Percentiles rank a stretch among this genome's conserved stretches.
phyloP scores from a whole-genome alignment of 1,140 invertebrate genomes.

The Papilio machaon region DNA sequence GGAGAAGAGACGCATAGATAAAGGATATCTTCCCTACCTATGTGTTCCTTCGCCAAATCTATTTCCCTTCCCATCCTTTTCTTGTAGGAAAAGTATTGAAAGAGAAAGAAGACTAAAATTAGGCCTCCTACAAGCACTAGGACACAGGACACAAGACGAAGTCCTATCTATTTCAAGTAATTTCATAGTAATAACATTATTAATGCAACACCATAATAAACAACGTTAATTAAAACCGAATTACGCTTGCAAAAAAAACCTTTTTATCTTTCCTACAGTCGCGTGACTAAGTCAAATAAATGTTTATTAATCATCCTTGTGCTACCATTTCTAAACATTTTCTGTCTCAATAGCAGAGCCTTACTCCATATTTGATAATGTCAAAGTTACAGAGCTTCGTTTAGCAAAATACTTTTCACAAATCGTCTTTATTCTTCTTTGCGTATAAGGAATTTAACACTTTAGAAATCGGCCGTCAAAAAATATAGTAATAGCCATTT shows the following conservation, averaged over 20 bases:
- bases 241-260: constrained; percentile 10
- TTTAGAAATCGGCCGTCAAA: not conserved
- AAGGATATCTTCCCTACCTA: no score
- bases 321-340: constrained; percentile 9
- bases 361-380: constrained; percentile 3
- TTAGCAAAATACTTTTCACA: not conserved
- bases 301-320: not conserved
- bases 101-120: no score
- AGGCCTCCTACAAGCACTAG: not conserved
- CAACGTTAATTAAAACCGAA: constrained; percentile 1
- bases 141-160: not conserved
- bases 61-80: no score
- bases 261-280: not conserved
- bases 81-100: no score
- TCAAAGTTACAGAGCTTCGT: not conserved
- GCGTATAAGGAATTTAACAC: not conserved
- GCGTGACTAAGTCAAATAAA: constrained; percentile 21
- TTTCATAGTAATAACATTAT: not conserved
- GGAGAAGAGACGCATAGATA: no score
- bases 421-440: not conserved
- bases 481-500: constrained; percentile 11
- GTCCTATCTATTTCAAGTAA: not conserved
- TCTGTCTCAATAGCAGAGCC: not conserved
- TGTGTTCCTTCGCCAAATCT: no score
- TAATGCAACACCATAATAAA: not conserved